These are phyloP conservation scores for Centropyge bicolor DNA, from an alignment of 2,797 vertebrate genomes.

Conservation along the genomic window DNA sequence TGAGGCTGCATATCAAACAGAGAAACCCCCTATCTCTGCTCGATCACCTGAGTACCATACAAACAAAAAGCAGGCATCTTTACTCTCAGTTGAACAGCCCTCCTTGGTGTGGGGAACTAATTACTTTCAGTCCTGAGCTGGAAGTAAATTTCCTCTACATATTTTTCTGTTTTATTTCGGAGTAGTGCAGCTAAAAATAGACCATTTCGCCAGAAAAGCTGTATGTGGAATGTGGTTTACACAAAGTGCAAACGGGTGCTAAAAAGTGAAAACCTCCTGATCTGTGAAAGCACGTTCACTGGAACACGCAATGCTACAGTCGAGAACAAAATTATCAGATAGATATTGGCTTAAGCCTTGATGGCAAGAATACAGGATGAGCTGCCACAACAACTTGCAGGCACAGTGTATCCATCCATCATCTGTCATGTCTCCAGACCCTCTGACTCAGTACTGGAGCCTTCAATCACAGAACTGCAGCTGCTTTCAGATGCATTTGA, in stretches of 20 bases:
- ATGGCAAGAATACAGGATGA: slow-evolving; percentile 4
- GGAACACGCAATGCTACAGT: not conserved
- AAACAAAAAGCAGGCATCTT: slow-evolving; percentile 45
- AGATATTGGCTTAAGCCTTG: slow-evolving; percentile 1
- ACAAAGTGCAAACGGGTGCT: slow-evolving; percentile 41
- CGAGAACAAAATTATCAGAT: slow-evolving; percentile 10
- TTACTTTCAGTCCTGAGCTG: slow-evolving; percentile 50
- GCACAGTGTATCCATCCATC: slow-evolving; percentile 17
- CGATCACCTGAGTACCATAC: slow-evolving; percentile 8
- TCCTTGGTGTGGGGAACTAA: slow-evolving; percentile 43
- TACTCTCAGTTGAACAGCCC: slow-evolving; percentile 21
- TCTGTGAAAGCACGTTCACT: slow-evolving; percentile 29
- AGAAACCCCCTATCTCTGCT: not conserved
- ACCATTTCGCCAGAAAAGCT: slow-evolving; percentile 43
- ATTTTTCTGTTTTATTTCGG: slow-evolving; percentile 63
- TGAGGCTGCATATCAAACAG: slow-evolving; percentile 1
- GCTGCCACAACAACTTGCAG: slow-evolving; percentile 21
- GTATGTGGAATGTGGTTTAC: slow-evolving; percentile 64
- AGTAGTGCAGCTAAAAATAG: slow-evolving; percentile 69
- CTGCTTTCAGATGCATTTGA: slow-evolving; percentile 44
- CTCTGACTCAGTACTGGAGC: slow-evolving; percentile 25
- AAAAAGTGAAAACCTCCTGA: slow-evolving; percentile 43
- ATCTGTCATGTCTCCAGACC: slow-evolving; percentile 22
- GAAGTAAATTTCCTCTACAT: slow-evolving; percentile 63
- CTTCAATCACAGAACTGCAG: slow-evolving; percentile 35